phyloP scores from a whole-genome alignment of 2,888 invertebrate genomes.

The Thalpophila matura region DNA sequence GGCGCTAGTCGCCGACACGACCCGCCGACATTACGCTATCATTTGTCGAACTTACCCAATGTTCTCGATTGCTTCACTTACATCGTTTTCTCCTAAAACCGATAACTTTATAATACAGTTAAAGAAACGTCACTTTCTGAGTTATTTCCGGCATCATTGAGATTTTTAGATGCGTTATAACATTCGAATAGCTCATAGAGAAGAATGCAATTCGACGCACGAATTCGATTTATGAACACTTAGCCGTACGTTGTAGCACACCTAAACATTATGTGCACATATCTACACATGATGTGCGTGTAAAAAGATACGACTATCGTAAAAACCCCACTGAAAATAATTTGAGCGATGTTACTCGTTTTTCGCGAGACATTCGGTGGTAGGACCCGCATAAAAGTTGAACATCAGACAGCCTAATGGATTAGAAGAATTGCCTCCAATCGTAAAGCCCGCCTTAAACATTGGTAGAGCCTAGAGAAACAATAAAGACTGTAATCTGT shows the following conservation, averaged over 20 bases:
- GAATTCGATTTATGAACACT: constrained; percentile 88
- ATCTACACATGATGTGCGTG: constrained; percentile 88
- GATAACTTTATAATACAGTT: constrained; percentile 35
- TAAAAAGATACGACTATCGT: constrained; percentile 90
- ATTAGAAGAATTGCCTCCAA: constrained; percentile 89
- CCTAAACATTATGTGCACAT: constrained; percentile 87
- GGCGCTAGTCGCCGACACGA: constrained; percentile 78
- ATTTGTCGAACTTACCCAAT: constrained; percentile 78
- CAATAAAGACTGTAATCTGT: constrained; percentile 79
- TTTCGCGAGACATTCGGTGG: constrained; percentile 87
- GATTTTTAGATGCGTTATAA: constrained; percentile 20
- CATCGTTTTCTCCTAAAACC: constrained; percentile 55
- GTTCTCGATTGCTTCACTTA: constrained; percentile 74
- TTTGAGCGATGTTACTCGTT: constrained; percentile 88
- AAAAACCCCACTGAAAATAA: constrained; percentile 89
- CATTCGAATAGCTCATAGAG: constrained; percentile 34
- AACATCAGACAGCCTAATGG: constrained; percentile 89
- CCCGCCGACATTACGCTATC: constrained; percentile 78
- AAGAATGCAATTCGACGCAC: constrained; percentile 82
- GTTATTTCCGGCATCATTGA: neutral
- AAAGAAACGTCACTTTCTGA: constrained; percentile 5
- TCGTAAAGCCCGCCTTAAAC: constrained; percentile 82
- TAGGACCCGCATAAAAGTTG: constrained; percentile 88
- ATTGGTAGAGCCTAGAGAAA: constrained; percentile 80
- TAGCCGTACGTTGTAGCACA: constrained; percentile 80